Base-by-base conservation (phyloP, 2,113 vertebrate species). In the Zosterops lateralis region DNA sequence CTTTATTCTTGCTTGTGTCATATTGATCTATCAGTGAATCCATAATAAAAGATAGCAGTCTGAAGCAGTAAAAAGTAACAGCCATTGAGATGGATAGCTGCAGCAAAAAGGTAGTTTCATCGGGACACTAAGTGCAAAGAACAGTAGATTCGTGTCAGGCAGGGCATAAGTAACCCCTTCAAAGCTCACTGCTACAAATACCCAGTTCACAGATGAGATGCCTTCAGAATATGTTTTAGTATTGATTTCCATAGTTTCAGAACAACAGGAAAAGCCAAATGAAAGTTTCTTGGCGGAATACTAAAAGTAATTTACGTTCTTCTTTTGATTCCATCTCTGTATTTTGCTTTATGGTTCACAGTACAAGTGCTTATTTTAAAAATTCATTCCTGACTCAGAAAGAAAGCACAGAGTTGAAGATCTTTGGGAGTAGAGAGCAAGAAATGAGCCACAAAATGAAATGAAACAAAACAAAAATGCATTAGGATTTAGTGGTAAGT, bases 1-100 rank as follows among this genome's bases (percentile, higher is more conserved):
- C 97, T 98, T 97, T 97, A 97, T 97, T 97, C 95, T 97, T 97
- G 67, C 94, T 88, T 96, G 85, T 98, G 96, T 97, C 97, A 96
- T 97, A 98, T 97, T 97, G 98, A 98, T 97, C 97, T 96, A 96
- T 96, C 97, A 96, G 96, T 94, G 95, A 98, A 97, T 97, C 97
- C 94, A 96, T 97, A 98, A 97, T 93, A 97, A 96, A 97, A 97
- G 92, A 97, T 80, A 95, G 95, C 87, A 94, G 92, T 70, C 91
- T 95, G 93, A 92, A 97, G 96, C 92, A 96, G 95, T 97, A 96
- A 97, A 98, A 97, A 93, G 87, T 86, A 97, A 97, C 93, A 97
- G 96, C 94, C 89, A 95, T 80, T 90, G 96, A 96, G 96, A 98
- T 93, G 92, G 97, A 97, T 96, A 94, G 94, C 91, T 51, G 1